These are phyloP conservation scores for Mirza zaza DNA, from an alignment of 2,113 vertebrate genomes.

Conservation along the genomic window DNA sequence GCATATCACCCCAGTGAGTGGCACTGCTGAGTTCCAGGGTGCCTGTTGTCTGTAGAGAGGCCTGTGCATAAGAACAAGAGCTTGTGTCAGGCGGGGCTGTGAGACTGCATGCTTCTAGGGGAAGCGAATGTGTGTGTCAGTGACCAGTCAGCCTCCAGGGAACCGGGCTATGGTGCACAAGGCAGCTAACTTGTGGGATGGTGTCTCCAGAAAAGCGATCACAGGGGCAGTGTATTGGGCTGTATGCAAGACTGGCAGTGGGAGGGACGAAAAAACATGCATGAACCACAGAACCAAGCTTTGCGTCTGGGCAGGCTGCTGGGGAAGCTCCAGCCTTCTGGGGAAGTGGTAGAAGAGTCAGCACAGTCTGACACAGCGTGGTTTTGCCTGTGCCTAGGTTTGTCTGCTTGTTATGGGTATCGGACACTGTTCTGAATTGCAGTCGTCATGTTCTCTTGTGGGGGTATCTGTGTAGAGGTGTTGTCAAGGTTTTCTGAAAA, in stretches of 20 bases:
- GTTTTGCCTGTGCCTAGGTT: background rate
- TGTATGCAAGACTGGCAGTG: background rate
- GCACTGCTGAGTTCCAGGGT: background rate
- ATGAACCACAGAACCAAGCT: background rate
- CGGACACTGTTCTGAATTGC: background rate
- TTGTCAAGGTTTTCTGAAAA: conserved; percentile 54
- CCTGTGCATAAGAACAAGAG: conserved; percentile 30
- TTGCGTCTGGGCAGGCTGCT: background rate
- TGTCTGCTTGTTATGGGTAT: background rate
- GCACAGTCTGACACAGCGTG: background rate
- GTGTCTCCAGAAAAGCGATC: conserved; percentile 29
- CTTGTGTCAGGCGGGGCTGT: background rate
- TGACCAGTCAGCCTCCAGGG: conserved; percentile 55
- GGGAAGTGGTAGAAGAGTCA: background rate
- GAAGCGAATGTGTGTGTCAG: conserved; percentile 61
- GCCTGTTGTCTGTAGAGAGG: background rate
- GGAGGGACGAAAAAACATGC: background rate
- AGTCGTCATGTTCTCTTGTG: conserved; percentile 7
- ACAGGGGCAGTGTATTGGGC: background rate
- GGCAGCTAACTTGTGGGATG: conserved; percentile 41
- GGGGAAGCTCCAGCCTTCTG: background rate
- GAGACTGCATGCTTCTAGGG: conserved; percentile 23
- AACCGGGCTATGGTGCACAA: background rate
- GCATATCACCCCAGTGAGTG: conserved; percentile 12
- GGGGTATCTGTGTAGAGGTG: conserved; percentile 14